Evolutionary conservation across 2,888 invertebrate genomes (phyloP), one percentile per base, ranked within the genome.

Genomic region (Sthenelais limicola): DNA sequence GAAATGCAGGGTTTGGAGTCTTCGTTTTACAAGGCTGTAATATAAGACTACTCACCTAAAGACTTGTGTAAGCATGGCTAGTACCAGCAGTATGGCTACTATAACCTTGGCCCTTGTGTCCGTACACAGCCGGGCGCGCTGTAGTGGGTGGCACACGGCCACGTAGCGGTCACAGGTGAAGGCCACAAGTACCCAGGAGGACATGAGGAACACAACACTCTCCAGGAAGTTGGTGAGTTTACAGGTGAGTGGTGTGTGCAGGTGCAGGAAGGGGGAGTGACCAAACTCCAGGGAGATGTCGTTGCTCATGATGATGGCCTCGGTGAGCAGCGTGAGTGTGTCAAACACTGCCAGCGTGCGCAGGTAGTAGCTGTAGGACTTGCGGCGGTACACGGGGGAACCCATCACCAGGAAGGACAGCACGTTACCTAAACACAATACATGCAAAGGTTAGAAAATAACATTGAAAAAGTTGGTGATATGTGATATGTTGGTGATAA

Each of bases 341-440:
- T 76, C 76, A 32, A 70, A 76, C 32, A 76, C 30, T n/a, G 76
- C 76, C 47, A 76, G 62, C 32, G 72, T 70, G 3, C 74, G 35
- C 26, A 76, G 72, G 62, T 76, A 76, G 62, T 70, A 74, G 38
- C 72, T 70, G 71, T 76, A 76, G 18, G 76, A 76, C 52, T 76
- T 76, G 12, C 73, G 30, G 35, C 54, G 32, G 68, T 74, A 76
- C 12, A 58, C 49, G 0, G 54, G 49, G 1, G 72, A 56, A n/a
- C 32, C 72, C 69, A 76, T 71, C 1, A 76, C 76, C 15, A 74
- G 28, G 30, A 76, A 76, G 28, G 68, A 68, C 26, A 76, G 68
- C 5, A 70, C 24, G 71, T 76, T 76, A 0, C 76, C 76, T 15
- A 74, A 18, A 26, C n/a, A n/a, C n/a, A n/a, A n/a, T n/a, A n/a